A percentile compares a stretch with the other conserved stretches of the same genome.
Conservation (phyloP, 2,113 vertebrate genomes). For the Oxygymnocypris stewartii region DNA sequence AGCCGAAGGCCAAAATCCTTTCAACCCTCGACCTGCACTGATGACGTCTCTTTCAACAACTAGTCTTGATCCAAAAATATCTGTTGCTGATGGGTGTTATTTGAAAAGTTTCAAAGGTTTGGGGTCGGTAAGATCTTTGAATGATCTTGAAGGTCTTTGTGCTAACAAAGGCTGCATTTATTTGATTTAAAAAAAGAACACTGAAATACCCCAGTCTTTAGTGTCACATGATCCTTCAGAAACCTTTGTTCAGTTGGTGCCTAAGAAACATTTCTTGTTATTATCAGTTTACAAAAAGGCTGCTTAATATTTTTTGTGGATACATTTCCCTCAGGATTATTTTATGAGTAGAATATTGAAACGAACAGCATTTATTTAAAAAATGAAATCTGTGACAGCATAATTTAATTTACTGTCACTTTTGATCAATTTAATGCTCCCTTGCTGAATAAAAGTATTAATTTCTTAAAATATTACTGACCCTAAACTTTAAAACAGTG, state of each 20-base stretch:
- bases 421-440: neutral
- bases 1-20: neutral
- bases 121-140: neutral
- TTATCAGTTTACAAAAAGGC: neutral
- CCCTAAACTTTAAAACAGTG: neutral
- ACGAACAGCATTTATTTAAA: neutral
- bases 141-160: neutral
- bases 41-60: neutral
- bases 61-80: neutral
- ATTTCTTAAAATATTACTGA: neutral
- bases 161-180: neutral
- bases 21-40: conserved; percentile 58
- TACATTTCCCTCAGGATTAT: neutral
- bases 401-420: neutral
- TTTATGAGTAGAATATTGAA: neutral
- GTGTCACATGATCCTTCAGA: neutral
- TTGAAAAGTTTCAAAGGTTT: neutral
- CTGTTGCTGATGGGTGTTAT: neutral
- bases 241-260: neutral
- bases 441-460: neutral
- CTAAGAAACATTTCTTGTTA: neutral
- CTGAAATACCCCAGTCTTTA: neutral
- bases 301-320: neutral
- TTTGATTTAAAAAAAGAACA: neutral
- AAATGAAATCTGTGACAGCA: neutral